Percentiles rank a stretch among this genome's conserved stretches.
Evolutionary conservation across 2,797 vertebrate genomes (phyloP).

Genomic region (Anableps anableps): DNA sequence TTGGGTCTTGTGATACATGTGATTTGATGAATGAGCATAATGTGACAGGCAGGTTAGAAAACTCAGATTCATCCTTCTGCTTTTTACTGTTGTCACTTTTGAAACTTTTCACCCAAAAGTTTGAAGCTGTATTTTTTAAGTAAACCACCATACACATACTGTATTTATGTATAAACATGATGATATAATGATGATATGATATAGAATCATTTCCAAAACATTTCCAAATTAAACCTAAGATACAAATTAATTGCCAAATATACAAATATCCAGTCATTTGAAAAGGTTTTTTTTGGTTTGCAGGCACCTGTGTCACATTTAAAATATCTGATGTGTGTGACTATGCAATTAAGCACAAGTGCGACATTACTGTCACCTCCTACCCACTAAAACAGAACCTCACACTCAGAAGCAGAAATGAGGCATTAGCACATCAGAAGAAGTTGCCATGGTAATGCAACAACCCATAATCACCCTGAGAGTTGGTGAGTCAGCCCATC

Average conservation of each 20-base stretch:
- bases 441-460: conserved; percentile 71
- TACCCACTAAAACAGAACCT: conserved; percentile 46
- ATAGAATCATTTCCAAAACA: not conserved
- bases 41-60: not conserved
- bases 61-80: not conserved
- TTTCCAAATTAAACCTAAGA: not conserved
- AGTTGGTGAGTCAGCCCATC: conserved; percentile 65
- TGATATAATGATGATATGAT: not conserved
- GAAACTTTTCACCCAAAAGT: not conserved
- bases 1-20: not conserved
- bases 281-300: not conserved
- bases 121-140: not conserved
- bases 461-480: conserved; percentile 69
- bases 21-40: not conserved
- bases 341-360: conserved; percentile 33
- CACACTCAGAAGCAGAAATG: conserved; percentile 33
- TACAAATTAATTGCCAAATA: not conserved
- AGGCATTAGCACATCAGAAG: conserved; percentile 49
- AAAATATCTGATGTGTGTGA: conserved; percentile 31
- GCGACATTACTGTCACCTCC: conserved; percentile 45
- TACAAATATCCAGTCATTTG: not conserved
- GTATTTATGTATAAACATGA: not conserved
- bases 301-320: conserved; percentile 28
- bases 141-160: not conserved
- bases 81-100: no score